These are phyloP conservation scores for Therioaphis trifolii DNA, from an alignment of 2,888 invertebrate species.

Conservation along the genomic window DNA sequence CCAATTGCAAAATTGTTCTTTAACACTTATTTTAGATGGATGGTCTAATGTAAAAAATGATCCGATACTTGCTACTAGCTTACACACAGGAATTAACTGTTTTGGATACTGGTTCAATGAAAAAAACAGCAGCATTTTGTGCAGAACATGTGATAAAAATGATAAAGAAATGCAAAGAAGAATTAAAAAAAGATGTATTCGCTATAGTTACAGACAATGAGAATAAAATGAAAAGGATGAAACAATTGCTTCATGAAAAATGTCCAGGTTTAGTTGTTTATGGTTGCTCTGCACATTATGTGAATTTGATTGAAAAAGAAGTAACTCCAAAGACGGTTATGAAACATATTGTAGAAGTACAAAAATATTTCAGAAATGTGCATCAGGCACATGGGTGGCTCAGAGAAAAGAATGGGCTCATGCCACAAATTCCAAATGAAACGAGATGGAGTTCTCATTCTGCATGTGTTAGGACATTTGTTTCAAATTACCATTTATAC, in stretches of 20 bases:
- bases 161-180: constrained; percentile 4
- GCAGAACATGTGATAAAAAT: neutral
- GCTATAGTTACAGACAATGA: constrained; percentile 8
- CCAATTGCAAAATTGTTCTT: constrained; percentile 8
- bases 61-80: constrained; percentile 1
- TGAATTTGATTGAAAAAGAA: constrained; percentile 8
- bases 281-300: constrained; percentile 8
- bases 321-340: constrained; percentile 1
- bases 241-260: too few relatives aligned
- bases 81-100: constrained; percentile 1
- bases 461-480: constrained; percentile 3
- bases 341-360: constrained; percentile 8
- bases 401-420: constrained; percentile 5
- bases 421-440: constrained; percentile 8
- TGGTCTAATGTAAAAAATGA: constrained; percentile 4
- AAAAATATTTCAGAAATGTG: constrained; percentile 8
- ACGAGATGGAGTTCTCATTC: constrained; percentile 8
- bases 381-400: constrained; percentile 1
- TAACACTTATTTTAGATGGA: constrained; percentile 8
- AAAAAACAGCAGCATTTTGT: constrained; percentile 8
- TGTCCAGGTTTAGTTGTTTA: too few relatives aligned
- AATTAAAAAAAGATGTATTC: constrained; percentile 4
- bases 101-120: constrained; percentile 8
- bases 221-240: constrained; percentile 3
- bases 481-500: constrained; percentile 8